Conservation (phyloP, 1,140 invertebrate genomes). For the Neodiprion lecontei region DNA sequence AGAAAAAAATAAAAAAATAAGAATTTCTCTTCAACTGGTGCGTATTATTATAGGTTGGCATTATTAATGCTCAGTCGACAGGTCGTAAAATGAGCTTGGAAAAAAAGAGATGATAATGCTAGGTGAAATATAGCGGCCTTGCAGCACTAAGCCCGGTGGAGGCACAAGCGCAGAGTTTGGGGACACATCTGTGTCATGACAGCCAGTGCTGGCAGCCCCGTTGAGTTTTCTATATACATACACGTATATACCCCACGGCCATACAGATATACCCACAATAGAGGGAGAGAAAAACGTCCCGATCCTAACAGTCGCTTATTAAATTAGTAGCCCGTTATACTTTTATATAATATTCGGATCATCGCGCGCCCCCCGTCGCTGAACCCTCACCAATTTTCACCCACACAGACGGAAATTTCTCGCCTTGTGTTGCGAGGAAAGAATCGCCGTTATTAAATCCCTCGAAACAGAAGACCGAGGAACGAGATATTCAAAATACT, state of each 20-base stretch:
- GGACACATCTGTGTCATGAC: conserved; percentile 35
- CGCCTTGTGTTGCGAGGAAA: not conserved
- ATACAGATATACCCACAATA: conserved; percentile 34
- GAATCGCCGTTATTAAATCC: not conserved
- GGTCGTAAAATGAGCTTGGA: conserved; percentile 35
- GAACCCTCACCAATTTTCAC: not conserved
- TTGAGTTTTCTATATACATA: conserved; percentile 37
- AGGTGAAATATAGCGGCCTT: conserved; percentile 35
- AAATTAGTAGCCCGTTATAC: conserved; percentile 35
- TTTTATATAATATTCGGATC: conserved; percentile 16
- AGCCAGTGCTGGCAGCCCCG: conserved; percentile 37
- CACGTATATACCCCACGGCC: conserved; percentile 26
- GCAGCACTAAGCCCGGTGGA: conserved; percentile 22
- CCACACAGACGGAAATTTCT: not conserved
- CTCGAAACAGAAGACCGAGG: too few relatives aligned
- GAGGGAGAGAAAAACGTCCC: conserved; percentile 20
- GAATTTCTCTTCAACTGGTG: conserved; percentile 24
- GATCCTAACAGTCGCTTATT: conserved; percentile 32
- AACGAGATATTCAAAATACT: too few relatives aligned
- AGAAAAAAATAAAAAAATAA: not conserved
- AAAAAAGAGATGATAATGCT: conserved; percentile 38
- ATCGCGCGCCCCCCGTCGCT: not conserved
- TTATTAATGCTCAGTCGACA: conserved; percentile 41
- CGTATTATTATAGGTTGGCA: conserved; percentile 35
- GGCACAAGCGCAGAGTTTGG: conserved; percentile 14